These are phyloP conservation scores for Pristionchus japonicus DNA, from an alignment of 2,888 invertebrate genomes.

Conservation along the genomic window DNA sequence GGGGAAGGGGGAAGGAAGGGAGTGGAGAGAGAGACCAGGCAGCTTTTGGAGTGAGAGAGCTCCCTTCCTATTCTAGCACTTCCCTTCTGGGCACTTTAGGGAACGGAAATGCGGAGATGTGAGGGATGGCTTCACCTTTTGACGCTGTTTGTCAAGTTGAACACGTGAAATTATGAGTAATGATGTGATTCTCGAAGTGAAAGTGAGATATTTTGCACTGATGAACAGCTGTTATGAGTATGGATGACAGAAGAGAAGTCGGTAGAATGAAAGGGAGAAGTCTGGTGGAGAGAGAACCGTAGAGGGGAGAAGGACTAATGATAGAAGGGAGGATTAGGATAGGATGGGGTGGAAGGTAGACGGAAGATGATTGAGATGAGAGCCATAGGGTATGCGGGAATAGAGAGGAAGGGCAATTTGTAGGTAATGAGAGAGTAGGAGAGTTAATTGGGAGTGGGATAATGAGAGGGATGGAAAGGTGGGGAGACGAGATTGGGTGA, in stretches of 20 bases:
- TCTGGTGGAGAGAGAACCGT: background rate
- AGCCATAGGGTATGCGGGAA: background rate
- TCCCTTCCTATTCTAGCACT: constrained; percentile 6
- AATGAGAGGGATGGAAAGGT: background rate
- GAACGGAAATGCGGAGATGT: background rate
- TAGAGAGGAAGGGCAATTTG: constrained; percentile 18
- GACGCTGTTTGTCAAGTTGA: background rate
- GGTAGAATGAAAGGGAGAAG: background rate
- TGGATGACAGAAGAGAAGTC: background rate
- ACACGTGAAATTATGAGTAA: background rate
- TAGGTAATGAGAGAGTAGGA: constrained; percentile 24
- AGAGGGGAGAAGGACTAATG: background rate
- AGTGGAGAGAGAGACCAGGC: constrained; percentile 15
- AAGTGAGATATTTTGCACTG: background rate
- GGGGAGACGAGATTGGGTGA: background rate
- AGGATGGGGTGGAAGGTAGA: background rate
- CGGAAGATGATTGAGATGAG: background rate
- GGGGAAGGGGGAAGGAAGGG: background rate
- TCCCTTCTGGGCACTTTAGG: background rate
- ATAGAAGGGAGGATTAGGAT: background rate
- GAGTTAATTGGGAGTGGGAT: constrained; percentile 1
- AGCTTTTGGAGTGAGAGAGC: constrained; percentile 3
- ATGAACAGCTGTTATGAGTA: background rate
- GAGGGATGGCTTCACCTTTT: background rate
- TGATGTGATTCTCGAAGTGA: background rate